phyloP scores from a whole-genome alignment of 2,797 vertebrate genomes.

The Malurus leucopterus region DNA sequence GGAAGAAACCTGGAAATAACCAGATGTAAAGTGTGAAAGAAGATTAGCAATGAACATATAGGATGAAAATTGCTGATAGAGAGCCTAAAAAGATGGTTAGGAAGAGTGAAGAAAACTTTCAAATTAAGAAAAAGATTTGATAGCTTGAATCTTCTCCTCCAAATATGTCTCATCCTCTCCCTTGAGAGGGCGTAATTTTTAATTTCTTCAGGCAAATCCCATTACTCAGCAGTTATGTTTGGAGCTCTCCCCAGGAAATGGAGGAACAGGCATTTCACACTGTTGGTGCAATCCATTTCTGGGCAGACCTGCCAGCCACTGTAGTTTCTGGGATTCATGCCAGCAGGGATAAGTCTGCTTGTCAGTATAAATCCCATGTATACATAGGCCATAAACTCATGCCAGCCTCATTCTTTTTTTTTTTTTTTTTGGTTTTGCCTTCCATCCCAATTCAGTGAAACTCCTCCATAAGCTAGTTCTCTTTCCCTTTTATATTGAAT shows the following conservation, averaged over 20 bases:
- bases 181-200: background rate
- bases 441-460: background rate
- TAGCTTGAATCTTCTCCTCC: background rate
- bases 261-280: constrained; percentile 26
- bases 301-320: constrained; percentile 48
- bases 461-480: background rate
- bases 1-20: background rate
- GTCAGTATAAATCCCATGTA: constrained; percentile 45
- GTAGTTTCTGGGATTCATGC: constrained; percentile 36
- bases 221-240: constrained; percentile 57
- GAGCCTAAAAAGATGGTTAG: background rate
- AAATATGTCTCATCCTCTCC: background rate
- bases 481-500: background rate
- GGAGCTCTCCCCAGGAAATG: constrained; percentile 21
- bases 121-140: background rate
- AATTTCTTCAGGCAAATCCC: constrained; percentile 34
- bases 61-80: background rate
- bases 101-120: background rate
- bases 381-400: constrained; percentile 3
- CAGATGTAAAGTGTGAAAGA: background rate
- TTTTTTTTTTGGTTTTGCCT: background rate
- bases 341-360: constrained; percentile 42
- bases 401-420: background rate
- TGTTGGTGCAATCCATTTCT: constrained; percentile 37
- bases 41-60: background rate